Base-by-base conservation (phyloP, 2,888 invertebrate species). In the Zonitis immaculata region DNA sequence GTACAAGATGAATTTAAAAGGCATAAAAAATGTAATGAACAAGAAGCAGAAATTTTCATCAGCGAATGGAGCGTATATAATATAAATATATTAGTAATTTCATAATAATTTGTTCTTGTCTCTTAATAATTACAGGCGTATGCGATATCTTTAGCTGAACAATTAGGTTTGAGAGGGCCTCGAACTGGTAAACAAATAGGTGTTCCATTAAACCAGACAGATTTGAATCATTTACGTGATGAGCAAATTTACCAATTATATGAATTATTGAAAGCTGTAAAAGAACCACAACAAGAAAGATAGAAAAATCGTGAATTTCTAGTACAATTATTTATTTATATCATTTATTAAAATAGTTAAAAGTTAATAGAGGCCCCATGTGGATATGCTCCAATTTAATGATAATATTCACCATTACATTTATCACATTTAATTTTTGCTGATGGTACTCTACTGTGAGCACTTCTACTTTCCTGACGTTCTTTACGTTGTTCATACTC, bases 221-320 rank as follows among this genome's bases (percentile, higher is more conserved):
- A 86, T 18, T 73, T 94, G 26, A 82, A 90, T 44, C 78, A 84
- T 66, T 84, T 95, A 72, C 83, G 81, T 43, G 88, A 89, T 63
- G 91, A 93, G 61, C 94, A 95, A 73, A 74, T 92, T n/a, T 79
- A 83, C 14, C 94, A 95, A 71, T 75, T 95, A 7, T 89, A 90
- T 70, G 92, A 93, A 72, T 76, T 95, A 7, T 87, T 90, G 81
- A 73, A 84, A 66, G 87, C 85, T n/a, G 81, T 76, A 44, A 77
- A 60, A 45, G 11, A 62, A 59, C 44, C 25, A 47, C 14, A 46
- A 44, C 3, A 45, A 27, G n/a, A 25, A 3, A 7, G 35, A 16
- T 35, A 16, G n/a, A n/a, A n/a, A n/a, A n/a, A 9, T 16, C 2
- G 14, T 35, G 1, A 7, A 32, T 5, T 32, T 12, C 12, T 32